Base-by-base conservation (phyloP, 2,888 invertebrate genomes). In the Phyto melanocephala region DNA sequence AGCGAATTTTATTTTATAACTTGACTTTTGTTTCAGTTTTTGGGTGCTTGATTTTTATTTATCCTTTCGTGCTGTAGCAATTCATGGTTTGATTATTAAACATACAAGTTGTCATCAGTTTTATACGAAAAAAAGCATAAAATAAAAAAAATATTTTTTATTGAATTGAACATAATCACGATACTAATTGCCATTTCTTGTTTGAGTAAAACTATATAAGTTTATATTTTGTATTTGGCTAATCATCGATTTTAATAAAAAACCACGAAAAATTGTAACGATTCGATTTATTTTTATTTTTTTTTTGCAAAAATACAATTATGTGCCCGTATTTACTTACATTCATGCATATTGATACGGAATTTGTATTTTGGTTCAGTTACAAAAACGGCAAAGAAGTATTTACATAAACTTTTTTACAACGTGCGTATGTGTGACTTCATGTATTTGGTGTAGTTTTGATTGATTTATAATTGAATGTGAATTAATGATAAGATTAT, bases 401-500 rank as follows among this genome's bases (percentile, higher is more conserved):
- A 20, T 24, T 56, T 13, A 45, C 42, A 62, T 68, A 70, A 40
- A 65, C 47, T 75, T 58, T 24, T 28, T 28, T 52, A 13, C 47
- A 24, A 24, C 28, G 37, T 5, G 28, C 28, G 3, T 28, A n/a
- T 35, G 13, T 50, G 15, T n/a, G 4, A 2, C 13, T 50, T 28
- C 47, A n/a, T 33, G 24, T 15, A 58, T 76, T 84, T 74, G 68
- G 83, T 76, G 81, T 74, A 77, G 87, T 87, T 89, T 89, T 88
- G 88, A 88, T 88, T 88, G 89, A 88, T 88, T 88, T 88, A 88
- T 89, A 88, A 88, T 89, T 89, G 88, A 88, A 88, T 87, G 87
- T 85, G 87, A 89, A 87, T 87, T 87, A 88, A 85, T 88, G 89
- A 89, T 88, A 88, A 89, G 89, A 88, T 88, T 89, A 87, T 89